Conservation (phyloP, 2,888 invertebrate species). For the Pachymerium ferrugineum region DNA sequence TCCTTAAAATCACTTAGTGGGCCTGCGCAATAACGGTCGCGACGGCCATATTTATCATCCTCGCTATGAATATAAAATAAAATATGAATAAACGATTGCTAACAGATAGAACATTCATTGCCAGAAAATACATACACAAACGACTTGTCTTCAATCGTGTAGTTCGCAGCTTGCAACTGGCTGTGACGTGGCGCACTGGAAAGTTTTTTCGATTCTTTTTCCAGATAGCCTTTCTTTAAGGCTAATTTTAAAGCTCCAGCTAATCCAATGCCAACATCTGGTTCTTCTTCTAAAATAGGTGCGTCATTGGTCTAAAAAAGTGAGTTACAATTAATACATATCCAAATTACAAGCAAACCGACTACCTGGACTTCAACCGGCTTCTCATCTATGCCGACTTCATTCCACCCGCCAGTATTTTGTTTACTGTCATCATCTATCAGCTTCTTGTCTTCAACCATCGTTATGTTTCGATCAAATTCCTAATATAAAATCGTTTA, state of each 20-base stretch:
- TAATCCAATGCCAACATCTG: constrained; percentile 83
- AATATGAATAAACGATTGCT: neutral
- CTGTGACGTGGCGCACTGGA: constrained; percentile 65
- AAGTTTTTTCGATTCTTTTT: constrained; percentile 70
- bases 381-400: constrained; percentile 61
- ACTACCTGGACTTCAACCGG: constrained; percentile 45
- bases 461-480: constrained; percentile 51
- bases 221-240: constrained; percentile 87
- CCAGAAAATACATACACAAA: constrained; percentile 34
- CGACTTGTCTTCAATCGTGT: constrained; percentile 52
- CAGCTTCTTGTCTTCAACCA: constrained; percentile 42
- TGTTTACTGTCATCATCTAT: constrained; percentile 54
- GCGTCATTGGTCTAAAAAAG: constrained; percentile 41
- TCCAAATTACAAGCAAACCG: neutral
- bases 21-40: constrained; percentile 66
- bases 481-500: constrained; percentile 48
- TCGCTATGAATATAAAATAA: constrained; percentile 52
- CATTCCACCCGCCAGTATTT: constrained; percentile 72
- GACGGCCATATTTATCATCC: constrained; percentile 64
- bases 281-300: constrained; percentile 83
- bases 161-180: constrained; percentile 70
- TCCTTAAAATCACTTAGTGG: constrained; percentile 89
- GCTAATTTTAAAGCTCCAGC: constrained; percentile 86
- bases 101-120: constrained; percentile 44
- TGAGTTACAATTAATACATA: neutral